Base-by-base conservation (phyloP, 2,797 vertebrate species). In the Parauchenoglanis punctatus region DNA sequence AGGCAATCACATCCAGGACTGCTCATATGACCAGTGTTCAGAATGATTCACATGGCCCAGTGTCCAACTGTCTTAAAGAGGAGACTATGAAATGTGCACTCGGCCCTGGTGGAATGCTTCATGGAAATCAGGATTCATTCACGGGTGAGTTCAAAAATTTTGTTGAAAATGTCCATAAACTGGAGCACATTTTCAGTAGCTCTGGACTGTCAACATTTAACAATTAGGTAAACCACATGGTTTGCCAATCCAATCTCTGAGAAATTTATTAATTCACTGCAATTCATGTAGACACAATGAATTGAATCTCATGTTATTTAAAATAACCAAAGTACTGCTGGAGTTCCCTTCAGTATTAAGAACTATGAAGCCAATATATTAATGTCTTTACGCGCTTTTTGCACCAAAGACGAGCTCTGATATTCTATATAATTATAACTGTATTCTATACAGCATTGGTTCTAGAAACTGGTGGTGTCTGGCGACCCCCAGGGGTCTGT, bases 61-160 rank as follows among this genome's bases (percentile, higher is more conserved):
- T 61, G 5, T 84, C 91, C 11, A 78, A 73, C 5, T 65, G 75
- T 35, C 58, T 84, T 87, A 87, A 86, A 65, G 67, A 84, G 83
- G 90, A 93, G 70, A 90, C 46, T 84, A 17, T 80, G 20, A 78
- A 85, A 90, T 49, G 54, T 75, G 52, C 31, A 80, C 72, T 90
- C 81, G 15, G 5, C 8, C 44, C 88, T 86, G 70, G 81, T 28
- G 89, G 35, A 59, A 28, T 67, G 49, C 40, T 17, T 25, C 28
- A 84, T 15, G 65, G 13, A 65, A 70, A 15, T 86, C 82, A 63
- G 82, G 86, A 89, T 54, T 28, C 59, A 78, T 59, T 78, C 70
- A 73, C 81, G 85, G 87, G 90, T 91, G 83, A 67, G 89, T 58
- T 86, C 31, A 40, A 56, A 35, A 31, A 20, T 81, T 82, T 59